These are phyloP conservation scores for Aurelia sp. DNA, from an alignment of 30 jellyfish, hydroid and myxozoan species.

Conservation along the genomic window DNA sequence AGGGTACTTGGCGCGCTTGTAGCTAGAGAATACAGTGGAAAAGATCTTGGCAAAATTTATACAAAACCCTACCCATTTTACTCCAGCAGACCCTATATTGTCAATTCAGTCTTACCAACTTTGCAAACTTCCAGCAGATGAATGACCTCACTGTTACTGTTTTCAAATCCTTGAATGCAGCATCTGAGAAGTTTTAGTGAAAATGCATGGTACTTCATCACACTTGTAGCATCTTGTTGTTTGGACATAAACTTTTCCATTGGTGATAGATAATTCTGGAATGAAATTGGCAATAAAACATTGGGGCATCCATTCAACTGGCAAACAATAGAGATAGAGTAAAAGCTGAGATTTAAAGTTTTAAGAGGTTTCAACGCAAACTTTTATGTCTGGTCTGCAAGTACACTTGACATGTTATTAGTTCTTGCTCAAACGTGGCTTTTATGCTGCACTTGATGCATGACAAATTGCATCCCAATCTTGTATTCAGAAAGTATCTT, in stretches of 20 bases:
- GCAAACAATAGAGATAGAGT: not conserved
- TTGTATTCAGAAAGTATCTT: no score
- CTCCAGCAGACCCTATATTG: no score
- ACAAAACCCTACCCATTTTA: no score
- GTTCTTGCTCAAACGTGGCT: no score
- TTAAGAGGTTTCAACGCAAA: no score
- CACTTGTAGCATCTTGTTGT: not conserved
- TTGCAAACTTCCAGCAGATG: constrained; percentile 48
- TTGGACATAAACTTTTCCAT: not conserved
- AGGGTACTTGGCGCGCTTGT: no score
- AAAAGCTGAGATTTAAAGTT: no score
- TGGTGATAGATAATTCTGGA: constrained; percentile 58
- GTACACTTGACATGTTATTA: no score
- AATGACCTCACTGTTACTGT: constrained; percentile 16
- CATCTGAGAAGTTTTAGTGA: constrained; percentile 54
- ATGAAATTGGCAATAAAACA: not conserved
- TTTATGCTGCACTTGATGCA: no score
- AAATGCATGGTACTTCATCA: constrained; percentile 57
- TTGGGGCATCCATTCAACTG: not conserved
- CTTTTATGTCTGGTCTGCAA: not conserved
- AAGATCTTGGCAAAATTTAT: no score
- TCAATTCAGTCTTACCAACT: not conserved
- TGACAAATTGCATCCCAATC: no score
- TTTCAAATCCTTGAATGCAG: constrained; percentile 63
- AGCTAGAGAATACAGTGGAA: no score